phyloP scores from a whole-genome alignment of 1,140 invertebrate species.

The Camponotus floridanus region DNA sequence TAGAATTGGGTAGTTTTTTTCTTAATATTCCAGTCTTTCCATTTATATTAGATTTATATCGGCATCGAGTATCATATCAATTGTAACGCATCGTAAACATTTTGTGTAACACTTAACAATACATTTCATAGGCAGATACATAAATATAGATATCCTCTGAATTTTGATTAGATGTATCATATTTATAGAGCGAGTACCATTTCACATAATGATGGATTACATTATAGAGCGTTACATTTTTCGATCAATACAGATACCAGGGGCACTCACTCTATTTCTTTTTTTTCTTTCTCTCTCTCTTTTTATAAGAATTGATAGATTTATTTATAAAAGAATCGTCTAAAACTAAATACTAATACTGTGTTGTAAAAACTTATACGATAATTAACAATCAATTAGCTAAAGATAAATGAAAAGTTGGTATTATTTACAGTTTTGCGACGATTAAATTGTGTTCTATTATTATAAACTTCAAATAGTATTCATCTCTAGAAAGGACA shows the following conservation, averaged over 20 bases:
- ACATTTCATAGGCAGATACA: background rate
- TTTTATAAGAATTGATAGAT: background rate
- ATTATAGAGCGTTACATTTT: background rate
- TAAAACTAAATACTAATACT: constrained; percentile 49
- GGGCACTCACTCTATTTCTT: background rate
- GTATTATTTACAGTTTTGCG: constrained; percentile 46
- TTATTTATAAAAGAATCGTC: constrained; percentile 59
- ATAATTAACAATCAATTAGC: constrained; percentile 38
- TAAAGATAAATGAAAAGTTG: constrained; percentile 6
- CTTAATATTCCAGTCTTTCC: constrained; percentile 36
- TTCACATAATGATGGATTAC: background rate
- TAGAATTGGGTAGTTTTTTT: background rate
- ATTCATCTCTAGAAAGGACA: background rate
- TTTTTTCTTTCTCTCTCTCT: no score
- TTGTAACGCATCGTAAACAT: constrained; percentile 5
- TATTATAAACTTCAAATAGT: background rate
- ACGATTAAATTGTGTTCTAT: background rate
- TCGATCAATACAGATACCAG: background rate
- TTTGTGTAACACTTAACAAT: constrained; percentile 2
- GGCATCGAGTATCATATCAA: constrained; percentile 31
- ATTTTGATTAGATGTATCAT: constrained; percentile 6
- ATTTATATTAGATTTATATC: constrained; percentile 18
- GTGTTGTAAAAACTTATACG: constrained; percentile 55
- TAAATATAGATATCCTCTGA: background rate
- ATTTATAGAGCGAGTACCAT: background rate